Conservation (phyloP, 2,888 invertebrate species). For the Mesorhabditis sp. region DNA sequence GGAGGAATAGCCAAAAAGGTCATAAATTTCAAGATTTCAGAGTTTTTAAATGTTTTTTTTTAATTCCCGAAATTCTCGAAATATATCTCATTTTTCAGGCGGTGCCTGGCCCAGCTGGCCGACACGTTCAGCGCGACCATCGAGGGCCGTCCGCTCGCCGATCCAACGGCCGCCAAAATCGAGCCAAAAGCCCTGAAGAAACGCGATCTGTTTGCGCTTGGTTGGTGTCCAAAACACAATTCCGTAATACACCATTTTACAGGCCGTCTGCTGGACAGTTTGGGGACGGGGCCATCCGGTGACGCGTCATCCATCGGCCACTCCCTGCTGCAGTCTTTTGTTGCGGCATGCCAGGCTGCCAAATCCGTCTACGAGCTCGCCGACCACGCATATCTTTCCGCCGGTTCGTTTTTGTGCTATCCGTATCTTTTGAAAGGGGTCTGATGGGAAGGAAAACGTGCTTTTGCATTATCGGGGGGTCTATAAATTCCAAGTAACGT, state of each 20-base stretch:
- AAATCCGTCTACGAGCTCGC: conserved; percentile 12
- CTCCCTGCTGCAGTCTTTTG: not conserved
- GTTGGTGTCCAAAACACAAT: not conserved
- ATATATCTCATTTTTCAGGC: not conserved
- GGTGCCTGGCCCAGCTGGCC: not conserved
- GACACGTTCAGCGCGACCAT: not conserved
- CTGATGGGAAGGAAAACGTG: not conserved
- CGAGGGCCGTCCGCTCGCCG: not conserved
- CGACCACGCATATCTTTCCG: conserved; percentile 12
- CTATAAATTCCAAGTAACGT: no score
- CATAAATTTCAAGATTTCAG: no score
- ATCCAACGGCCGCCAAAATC: not conserved
- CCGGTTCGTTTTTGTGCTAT: conserved; percentile 4
- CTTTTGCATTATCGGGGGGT: no score
- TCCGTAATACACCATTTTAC: not conserved
- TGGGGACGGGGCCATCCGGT: not conserved
- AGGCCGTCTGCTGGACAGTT: not conserved
- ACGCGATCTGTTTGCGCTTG: conserved; percentile 3
- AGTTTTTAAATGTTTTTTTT: no score
- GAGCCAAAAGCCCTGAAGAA: not conserved
- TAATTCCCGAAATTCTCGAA: not conserved
- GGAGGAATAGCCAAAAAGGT: no score
- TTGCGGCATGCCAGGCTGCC: not conserved
- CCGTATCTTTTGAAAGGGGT: no score
- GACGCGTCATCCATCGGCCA: not conserved